Base-by-base conservation (phyloP, 2,113 vertebrate species). In the Tychaedon coryphoeus region DNA sequence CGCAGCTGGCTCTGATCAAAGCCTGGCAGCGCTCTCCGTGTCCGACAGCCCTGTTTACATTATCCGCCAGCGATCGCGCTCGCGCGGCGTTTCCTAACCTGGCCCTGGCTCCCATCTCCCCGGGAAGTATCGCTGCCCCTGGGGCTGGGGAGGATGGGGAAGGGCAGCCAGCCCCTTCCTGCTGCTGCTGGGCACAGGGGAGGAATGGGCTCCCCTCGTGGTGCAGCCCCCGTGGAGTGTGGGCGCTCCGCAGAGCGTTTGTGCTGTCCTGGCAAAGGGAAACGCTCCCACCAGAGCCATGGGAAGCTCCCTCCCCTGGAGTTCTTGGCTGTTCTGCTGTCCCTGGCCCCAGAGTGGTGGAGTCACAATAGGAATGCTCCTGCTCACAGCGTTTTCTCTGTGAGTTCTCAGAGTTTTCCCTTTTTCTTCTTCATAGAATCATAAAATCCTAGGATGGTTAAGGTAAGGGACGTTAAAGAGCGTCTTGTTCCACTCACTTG, bases 1-100 rank as follows among this genome's bases (percentile, higher is more conserved):
- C 2, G 36, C 92, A 94, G 77, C 81, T 94, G 95, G 74, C 51
- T 89, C 71, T 92, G 94, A 91, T 96, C 92, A 78, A 95, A 97
- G 88, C 65, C 88, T 54, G 56, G 75, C 69, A 74, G 95, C 67
- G 2, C 94, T 80, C 2, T 2, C 67, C 1, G 42, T 18, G 3
- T 67, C 83, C 34, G 8, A 80, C 91, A 86, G 75, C 82, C 75
- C 86, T 78, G 91, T 93, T 95, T 91, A 69, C 20, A 4, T 88
- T 80, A 62, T 12, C 33, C 0, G 0, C 12, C 1, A 56, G 43
- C 43, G 11, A 58, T 14, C 1, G 3, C 61, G 82, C 58, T 90
- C 9, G 0, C 13, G 6, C 3, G 16, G 71, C 3, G 0, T 51
- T 91, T 9, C 45, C 82, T 43, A 93, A 82, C 88, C 78, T 62